phyloP scores from a whole-genome alignment of 2,797 vertebrate genomes.

The Phrynocephalus vlangalii region DNA sequence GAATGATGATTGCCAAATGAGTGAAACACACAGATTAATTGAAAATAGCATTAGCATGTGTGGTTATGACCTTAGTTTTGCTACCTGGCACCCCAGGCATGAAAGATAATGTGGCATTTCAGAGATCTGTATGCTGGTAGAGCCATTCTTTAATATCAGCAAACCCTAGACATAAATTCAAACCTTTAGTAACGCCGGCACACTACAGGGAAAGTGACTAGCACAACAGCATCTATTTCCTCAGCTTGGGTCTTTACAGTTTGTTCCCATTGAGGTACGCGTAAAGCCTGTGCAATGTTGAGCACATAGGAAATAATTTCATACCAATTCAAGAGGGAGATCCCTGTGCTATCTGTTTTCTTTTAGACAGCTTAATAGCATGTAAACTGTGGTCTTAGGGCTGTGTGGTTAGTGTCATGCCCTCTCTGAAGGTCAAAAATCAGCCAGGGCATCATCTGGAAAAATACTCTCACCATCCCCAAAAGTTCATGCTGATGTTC shows the following conservation, averaged over 20 bases:
- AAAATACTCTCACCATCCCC: background rate
- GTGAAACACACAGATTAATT: background rate
- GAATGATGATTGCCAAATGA: background rate
- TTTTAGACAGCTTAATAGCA: background rate
- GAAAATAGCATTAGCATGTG: background rate
- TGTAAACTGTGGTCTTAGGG: background rate
- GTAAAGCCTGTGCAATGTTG: constrained; percentile 10
- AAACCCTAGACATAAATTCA: background rate
- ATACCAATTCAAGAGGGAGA: background rate
- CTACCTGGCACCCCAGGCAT: background rate
- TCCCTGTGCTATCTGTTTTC: background rate
- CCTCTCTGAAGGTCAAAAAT: constrained; percentile 12
- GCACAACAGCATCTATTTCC: background rate
- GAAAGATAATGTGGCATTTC: background rate
- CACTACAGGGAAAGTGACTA: constrained; percentile 6
- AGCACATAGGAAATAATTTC: constrained; percentile 10
- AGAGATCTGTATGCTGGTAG: background rate
- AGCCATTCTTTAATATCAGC: background rate
- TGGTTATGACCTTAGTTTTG: background rate
- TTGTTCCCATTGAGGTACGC: constrained; percentile 8
- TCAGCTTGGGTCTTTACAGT: background rate
- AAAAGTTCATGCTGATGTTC: constrained; percentile 8
- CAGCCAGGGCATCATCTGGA: background rate
- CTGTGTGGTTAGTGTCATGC: background rate
- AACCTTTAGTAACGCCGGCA: background rate